These are phyloP conservation scores for Capra hircus DNA, from an alignment of 2,113 vertebrate species.

Conservation along the genomic window DNA sequence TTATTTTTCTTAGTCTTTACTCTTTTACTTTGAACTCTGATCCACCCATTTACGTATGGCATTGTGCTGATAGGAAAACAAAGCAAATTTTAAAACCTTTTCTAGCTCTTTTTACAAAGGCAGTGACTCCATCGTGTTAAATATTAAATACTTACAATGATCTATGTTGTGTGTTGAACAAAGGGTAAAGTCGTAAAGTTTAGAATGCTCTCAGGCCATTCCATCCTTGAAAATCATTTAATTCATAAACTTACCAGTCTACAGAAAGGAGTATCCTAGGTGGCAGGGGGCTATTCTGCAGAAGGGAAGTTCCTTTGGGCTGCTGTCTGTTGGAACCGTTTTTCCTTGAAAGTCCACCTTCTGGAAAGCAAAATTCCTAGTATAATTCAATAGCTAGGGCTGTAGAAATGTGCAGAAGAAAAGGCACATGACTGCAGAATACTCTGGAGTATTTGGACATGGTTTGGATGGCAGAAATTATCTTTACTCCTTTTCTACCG, in stretches of 20 bases:
- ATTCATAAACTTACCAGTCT: not conserved
- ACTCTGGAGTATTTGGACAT: not conserved
- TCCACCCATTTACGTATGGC: not conserved
- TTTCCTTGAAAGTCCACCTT: not conserved
- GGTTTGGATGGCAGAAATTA: not conserved
- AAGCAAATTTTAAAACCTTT: constrained; percentile 1
- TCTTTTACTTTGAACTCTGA: not conserved
- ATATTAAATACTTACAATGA: not conserved
- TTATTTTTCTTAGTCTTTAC: not conserved
- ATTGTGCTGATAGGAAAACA: not conserved
- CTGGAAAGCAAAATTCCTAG: not conserved
- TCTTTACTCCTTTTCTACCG: not conserved
- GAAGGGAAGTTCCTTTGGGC: not conserved
- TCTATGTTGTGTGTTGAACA: not conserved
- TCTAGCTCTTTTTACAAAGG: not conserved
- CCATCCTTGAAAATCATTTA: not conserved
- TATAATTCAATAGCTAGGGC: not conserved
- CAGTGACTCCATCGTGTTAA: not conserved
- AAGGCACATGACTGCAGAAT: not conserved
- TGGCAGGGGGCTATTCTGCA: not conserved
- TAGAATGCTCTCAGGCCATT: not conserved
- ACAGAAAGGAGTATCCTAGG: not conserved
- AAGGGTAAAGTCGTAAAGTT: constrained; percentile 17
- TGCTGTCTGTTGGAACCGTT: not conserved
- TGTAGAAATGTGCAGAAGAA: not conserved